phyloP scores from a whole-genome alignment of 2,113 vertebrate genomes.

The Mus pahari region DNA sequence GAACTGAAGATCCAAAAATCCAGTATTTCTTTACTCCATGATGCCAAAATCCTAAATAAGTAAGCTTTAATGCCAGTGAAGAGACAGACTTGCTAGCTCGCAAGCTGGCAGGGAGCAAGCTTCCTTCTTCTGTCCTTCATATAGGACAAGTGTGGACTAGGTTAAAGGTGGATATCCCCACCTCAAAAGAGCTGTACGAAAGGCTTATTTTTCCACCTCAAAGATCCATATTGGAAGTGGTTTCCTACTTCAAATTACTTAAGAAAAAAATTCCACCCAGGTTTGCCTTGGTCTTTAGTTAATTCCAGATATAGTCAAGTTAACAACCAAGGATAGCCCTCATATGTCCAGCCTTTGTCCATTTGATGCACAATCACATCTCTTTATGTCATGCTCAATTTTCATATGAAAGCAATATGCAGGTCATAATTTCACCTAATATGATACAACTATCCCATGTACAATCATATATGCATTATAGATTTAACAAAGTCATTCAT shows the following conservation, averaged over 20 bases:
- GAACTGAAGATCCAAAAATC: not conserved
- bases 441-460: not conserved
- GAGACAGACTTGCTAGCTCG: not conserved
- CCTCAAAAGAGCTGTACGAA: not conserved
- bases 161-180: not conserved
- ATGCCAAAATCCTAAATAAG: not conserved
- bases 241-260: not conserved
- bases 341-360: not conserved
- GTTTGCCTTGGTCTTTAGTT: not conserved
- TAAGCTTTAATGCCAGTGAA: not conserved
- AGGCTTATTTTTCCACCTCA: not conserved
- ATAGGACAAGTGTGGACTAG: not conserved
- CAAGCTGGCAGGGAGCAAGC: not conserved
- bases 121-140: not conserved
- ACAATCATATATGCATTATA: not conserved
- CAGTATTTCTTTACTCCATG: not conserved
- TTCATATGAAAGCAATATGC: not conserved
- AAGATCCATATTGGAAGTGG: not conserved
- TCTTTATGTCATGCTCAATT: not conserved
- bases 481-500: not conserved
- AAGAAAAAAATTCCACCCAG: not conserved
- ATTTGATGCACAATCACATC: not conserved
- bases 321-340: not conserved
- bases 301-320: not conserved
- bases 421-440: not conserved